Evolutionary conservation across 2,888 invertebrate species (phyloP), one percentile per base, ranked within the genome.

Genomic region (Eurytoma californica): DNA sequence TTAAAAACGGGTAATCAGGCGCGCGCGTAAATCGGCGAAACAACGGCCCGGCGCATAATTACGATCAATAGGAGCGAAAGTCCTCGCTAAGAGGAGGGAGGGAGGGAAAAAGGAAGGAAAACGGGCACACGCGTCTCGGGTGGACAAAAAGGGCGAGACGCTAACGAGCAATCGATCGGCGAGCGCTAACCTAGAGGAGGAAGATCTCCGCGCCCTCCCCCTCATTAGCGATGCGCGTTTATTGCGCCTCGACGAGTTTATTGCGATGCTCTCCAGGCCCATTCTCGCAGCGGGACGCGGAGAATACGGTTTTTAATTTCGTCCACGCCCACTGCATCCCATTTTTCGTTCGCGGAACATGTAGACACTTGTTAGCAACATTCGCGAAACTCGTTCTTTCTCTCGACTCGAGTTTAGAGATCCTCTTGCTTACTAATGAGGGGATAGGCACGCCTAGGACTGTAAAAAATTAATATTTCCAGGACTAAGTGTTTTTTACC

Each of bases 151-250:
- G 60, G 24, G 18, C 24, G 16, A 47, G 14, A 30, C 20, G 73
- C 63, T 70, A 65, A 76, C 70, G 73, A 77, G 76, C 69, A 58
- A 74, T 74, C 74, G 74, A 74, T 74, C 74, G 74, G n/a, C 14
- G n/a, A 51, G 47, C 12, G 39, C n/a, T 18, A 63, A 55, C 51
- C 24, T 53, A n/a, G 47, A 63, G 18, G 47, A 63, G 39, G 63
- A 63, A 39, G 47, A 63, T 63, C 63, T 14, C 14, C 58, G 58
- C 16, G 28, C n/a, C 28, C 30, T 5, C 7, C 3, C 30, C 14
- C 69, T 70, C 69, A 70, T 70, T 70, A 70, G 69, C 39, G 69
- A 47, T 47, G 63, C 63, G 30, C 39, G 39, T 39, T 63, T 3
- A 18, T 18, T 18, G 18, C 39, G 7, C 39, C 9, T 24, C 39